phyloP scores from a whole-genome alignment of 1,140 invertebrate species.

The Hypsibius dujardini region DNA sequence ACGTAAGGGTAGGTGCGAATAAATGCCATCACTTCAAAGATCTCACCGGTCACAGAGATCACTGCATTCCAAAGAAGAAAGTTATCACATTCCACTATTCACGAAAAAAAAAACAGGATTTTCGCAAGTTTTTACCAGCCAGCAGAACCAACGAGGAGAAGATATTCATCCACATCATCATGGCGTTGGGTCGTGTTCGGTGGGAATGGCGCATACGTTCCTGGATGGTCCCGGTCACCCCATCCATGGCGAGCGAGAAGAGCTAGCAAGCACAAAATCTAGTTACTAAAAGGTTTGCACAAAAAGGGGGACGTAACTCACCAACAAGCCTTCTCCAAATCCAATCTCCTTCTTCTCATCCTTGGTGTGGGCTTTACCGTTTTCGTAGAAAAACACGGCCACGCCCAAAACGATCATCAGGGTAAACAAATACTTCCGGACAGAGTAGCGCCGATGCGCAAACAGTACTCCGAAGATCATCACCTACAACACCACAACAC shows the following conservation, averaged over 20 bases:
- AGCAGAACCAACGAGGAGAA: slow-evolving; percentile 57
- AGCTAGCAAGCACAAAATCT: slow-evolving; percentile 34
- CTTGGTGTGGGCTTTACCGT: slow-evolving; percentile 34
- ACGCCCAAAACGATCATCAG: slow-evolving; percentile 78
- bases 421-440: slow-evolving; percentile 77
- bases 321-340: slow-evolving; percentile 63
- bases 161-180: slow-evolving; percentile 88
- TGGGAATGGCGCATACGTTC: slow-evolving; percentile 70
- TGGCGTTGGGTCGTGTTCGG: slow-evolving; percentile 64
- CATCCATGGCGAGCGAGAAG: slow-evolving; percentile 80
- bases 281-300: slow-evolving; percentile 19
- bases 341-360: slow-evolving; percentile 40
- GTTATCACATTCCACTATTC: background rate
- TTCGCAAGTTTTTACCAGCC: slow-evolving; percentile 30
- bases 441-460: slow-evolving; percentile 59
- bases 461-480: slow-evolving; percentile 86
- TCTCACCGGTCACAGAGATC: slow-evolving; percentile 66
- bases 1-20: slow-evolving; percentile 57
- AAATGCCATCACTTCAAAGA: slow-evolving; percentile 58
- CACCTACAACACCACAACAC: no score
- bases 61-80: slow-evolving; percentile 34
- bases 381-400: slow-evolving; percentile 81
- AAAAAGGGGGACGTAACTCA: slow-evolving; percentile 25
- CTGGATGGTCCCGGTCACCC: slow-evolving; percentile 63
- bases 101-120: background rate